Evolutionary conservation across 2,797 vertebrate genomes (phyloP).

Genomic region (Hemibagrus guttatus): DNA sequence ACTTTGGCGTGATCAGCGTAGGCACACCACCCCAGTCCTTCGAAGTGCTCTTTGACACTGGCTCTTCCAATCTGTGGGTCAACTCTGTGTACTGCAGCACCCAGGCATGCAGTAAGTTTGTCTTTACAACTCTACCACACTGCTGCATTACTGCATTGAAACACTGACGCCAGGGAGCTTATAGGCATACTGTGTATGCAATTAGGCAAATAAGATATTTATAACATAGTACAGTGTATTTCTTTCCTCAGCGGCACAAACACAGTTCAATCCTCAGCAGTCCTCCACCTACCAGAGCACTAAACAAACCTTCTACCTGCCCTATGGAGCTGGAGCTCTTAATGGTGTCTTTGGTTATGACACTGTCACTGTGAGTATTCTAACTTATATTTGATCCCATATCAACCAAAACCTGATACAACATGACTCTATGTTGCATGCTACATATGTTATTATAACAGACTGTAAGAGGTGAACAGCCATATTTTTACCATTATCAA

Average conservation of each 20-base stretch:
- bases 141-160: not conserved
- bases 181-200: not conserved
- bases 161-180: not conserved
- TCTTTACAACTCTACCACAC: constrained; percentile 34
- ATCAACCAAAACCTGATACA: not conserved
- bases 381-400: not conserved
- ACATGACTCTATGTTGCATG: not conserved
- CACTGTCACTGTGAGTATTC: constrained; percentile 72
- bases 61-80: constrained; percentile 70
- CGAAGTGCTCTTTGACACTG: constrained; percentile 70
- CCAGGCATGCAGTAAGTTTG: constrained; percentile 74
- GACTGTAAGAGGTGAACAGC: not conserved
- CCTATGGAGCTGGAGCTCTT: constrained; percentile 73
- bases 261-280: constrained; percentile 65
- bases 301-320: constrained; percentile 61
- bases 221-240: not conserved
- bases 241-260: constrained; percentile 66
- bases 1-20: constrained; percentile 68
- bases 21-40: constrained; percentile 69
- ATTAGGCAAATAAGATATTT: not conserved
- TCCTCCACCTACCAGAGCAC: constrained; percentile 69
- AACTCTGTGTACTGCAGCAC: constrained; percentile 74
- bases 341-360: constrained; percentile 72
- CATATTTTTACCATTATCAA: not conserved
- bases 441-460: not conserved